Evolutionary conservation across 2,888 invertebrate species (phyloP), one percentile per base, ranked within the genome.

Genomic region (Ditylenchus weischeri): DNA sequence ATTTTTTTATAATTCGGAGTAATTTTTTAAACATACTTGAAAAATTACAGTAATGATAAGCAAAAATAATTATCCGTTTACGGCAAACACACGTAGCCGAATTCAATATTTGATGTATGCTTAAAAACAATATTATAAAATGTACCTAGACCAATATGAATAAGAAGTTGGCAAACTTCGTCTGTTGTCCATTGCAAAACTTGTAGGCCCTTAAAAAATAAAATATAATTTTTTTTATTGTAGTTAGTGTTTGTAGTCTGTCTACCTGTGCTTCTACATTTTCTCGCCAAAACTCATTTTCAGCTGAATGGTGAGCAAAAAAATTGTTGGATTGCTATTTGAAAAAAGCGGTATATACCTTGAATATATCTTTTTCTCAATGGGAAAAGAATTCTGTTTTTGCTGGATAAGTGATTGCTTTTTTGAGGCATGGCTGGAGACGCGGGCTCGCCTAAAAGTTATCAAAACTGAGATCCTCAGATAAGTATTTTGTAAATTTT

Each of bases 111-210:
- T n/a, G n/a, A n/a, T n/a, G n/a, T 38, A 38, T 11, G 38, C 38
- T 11, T 6, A 6, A 38, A 38, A 11, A 6, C 38, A 38, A 38
- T 38, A 38, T 38, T 8, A 38, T 38, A 11, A 11, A 38, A 6
- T 43, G 8, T 43, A 43, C 43, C 43, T 13, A 43, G 43, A 50
- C 92, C 88, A 65, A 88, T 78, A 48, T 80, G 77, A 23, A 79
- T 76, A 13, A 83, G 68, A 47, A 82, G 72, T 60, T 80, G 80
- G 62, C 81, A 81, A 13, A 83, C 81, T 62, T 83, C 81, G 58
- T 78, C 78, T 19, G 64, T 62, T 19, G 47, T 72, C 83, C 83
- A 83, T 62, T 81, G 77, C 8, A 83, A 75, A 11, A 82, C 83
- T 68, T 81, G 78, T 10, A 79, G 62, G 13, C 77, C 76, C 70